A percentile compares a stretch with the other conserved stretches of the same genome.
Conservation (phyloP, 92 coral and sea anemone species). For the Epizoanthus stellaris region DNA sequence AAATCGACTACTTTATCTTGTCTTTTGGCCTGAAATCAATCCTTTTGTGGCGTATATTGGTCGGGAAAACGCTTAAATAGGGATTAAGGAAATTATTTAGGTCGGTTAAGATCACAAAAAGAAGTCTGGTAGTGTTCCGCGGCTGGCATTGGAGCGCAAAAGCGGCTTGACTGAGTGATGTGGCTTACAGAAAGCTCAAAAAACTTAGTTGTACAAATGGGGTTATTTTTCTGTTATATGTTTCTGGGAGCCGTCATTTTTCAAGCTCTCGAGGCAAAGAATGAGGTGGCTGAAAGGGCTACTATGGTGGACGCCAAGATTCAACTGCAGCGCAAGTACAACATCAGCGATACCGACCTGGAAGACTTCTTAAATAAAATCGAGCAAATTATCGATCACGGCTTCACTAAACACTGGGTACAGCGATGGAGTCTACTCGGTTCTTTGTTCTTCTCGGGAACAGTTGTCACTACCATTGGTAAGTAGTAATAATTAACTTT, state of each 20-base stretch:
- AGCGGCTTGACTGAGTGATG: slow-evolving; percentile 52
- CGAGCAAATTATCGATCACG: slow-evolving; percentile 93
- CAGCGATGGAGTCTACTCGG: slow-evolving; percentile 90
- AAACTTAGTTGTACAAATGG: slow-evolving; percentile 72
- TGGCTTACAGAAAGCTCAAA: slow-evolving; percentile 78
- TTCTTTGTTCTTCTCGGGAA: slow-evolving; percentile 94
- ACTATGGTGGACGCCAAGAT: slow-evolving; percentile 60
- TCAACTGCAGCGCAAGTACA: slow-evolving; percentile 79
- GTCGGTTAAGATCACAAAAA: not conserved
- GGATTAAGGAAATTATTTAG: not conserved
- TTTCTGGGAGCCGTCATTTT: slow-evolving; percentile 91
- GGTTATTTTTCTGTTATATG: slow-evolving; percentile 80
- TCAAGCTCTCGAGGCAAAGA: slow-evolving; percentile 94
- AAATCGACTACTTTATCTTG: slow-evolving; percentile 7
- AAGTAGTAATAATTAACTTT: slow-evolving; percentile 23
- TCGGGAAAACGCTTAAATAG: slow-evolving; percentile 19
- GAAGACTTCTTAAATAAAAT: slow-evolving; percentile 71
- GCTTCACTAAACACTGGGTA: slow-evolving; percentile 92
- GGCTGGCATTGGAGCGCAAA: not conserved
- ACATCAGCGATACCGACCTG: slow-evolving; percentile 85
- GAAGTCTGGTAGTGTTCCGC: not conserved
- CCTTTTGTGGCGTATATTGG: slow-evolving; percentile 31
- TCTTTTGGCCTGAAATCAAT: slow-evolving; percentile 38
- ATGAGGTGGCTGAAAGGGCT: slow-evolving; percentile 79
- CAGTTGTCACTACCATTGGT: slow-evolving; percentile 99